Base-by-base conservation (phyloP, 2,797 vertebrate genomes). In the Danio kyathit region DNA sequence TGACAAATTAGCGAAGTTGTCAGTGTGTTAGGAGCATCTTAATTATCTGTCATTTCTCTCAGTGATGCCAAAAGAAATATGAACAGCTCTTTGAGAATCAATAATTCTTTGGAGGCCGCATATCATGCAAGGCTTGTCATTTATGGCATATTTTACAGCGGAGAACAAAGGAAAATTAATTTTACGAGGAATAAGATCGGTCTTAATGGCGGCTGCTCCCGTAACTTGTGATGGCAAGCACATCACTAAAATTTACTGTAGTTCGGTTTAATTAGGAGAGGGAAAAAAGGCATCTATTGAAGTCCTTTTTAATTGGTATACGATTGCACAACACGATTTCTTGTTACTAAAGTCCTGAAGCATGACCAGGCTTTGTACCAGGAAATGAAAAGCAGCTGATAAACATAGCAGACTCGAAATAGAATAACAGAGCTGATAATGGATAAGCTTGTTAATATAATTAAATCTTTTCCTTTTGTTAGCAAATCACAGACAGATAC, bases 251-350 rank as follows among this genome's bases (percentile, higher is more conserved):
- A 93, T 91, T 90, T 91, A 91, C 91, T 86, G 87, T 86, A 91
- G 89, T 92, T 90, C 90, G 88, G 89, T 88, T 88, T 89, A 90
- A 92, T 89, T 91, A 87, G 70, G 29, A 29, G 83, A 86, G 77
- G 81, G 57, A 82, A 84, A 80, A 82, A 87, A 87, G 29, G 0
- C 49, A 88, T 87, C 87, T 86, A 75, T 73, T 88, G 51, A 72
- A 72, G 54, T 76, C 79, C n/a, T 63, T 88, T 91, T 90, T 92
- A 93, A 94, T 93, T 93, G 90, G 89, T 56, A 14, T 87, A 89
- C 87, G 90, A 88, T 90, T 89, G 87, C 88, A 84, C 86, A 81
- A 87, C 86, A 86, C 85, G 80, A 82, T 82, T 88, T 86, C 88
- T 89, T 75, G 86, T 90, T 90, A 89, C 52, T 54, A 79, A 54